These are phyloP conservation scores for Peromyscus eremicus DNA, from an alignment of 2,797 vertebrate species.

Conservation along the genomic window DNA sequence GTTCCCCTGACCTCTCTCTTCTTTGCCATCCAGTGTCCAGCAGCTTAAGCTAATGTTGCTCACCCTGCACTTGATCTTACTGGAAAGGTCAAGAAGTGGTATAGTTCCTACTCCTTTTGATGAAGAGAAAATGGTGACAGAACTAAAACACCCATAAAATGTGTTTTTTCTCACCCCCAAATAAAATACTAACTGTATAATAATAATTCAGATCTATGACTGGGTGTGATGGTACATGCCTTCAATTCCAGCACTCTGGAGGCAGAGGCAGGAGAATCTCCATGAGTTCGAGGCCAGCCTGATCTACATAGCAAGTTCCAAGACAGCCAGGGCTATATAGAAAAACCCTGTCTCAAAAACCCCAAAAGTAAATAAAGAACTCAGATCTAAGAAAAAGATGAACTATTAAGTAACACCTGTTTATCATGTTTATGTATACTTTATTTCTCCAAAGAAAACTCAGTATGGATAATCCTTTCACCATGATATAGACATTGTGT, in stretches of 20 bases:
- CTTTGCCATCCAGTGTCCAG: background rate
- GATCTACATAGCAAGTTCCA: background rate
- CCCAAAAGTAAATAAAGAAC: background rate
- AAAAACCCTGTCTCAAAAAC: background rate
- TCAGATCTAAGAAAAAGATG: background rate
- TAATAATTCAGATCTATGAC: background rate
- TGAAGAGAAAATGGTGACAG: background rate
- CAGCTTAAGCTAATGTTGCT: background rate
- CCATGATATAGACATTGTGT: background rate
- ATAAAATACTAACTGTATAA: conserved; percentile 39
- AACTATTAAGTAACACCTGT: background rate
- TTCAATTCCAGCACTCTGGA: background rate
- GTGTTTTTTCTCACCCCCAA: background rate
- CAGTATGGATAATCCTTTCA: background rate
- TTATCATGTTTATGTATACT: background rate
- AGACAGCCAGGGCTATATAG: background rate
- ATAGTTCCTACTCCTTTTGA: background rate
- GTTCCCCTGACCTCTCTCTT: background rate
- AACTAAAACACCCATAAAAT: background rate
- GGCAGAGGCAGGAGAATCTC: background rate
- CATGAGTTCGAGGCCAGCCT: background rate
- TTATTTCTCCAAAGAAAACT: conserved; percentile 18
- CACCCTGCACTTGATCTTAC: background rate
- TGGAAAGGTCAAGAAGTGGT: background rate
- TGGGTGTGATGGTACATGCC: background rate